These are phyloP conservation scores for Cygnus olor DNA, from an alignment of 2,797 vertebrate species.

Conservation along the genomic window DNA sequence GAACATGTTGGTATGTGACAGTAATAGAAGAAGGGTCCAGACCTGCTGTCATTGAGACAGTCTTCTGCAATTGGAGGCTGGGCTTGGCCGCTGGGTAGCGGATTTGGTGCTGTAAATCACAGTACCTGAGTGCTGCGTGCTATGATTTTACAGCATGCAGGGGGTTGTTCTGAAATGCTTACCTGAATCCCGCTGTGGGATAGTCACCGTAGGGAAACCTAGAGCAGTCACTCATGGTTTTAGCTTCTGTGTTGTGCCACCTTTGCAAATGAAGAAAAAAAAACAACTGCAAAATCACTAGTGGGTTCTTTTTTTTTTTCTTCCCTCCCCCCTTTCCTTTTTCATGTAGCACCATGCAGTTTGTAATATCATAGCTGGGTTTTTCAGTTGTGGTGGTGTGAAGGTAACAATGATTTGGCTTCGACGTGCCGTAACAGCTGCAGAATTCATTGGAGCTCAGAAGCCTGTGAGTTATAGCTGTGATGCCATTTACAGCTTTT, in stretches of 20 bases:
- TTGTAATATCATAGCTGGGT: constrained; percentile 38
- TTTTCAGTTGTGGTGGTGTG: constrained; percentile 63
- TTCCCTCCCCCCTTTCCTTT: accelerated
- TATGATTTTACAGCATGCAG: not conserved
- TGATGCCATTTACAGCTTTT: constrained; percentile 57
- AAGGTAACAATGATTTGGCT: constrained; percentile 72
- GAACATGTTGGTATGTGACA: constrained; percentile 49
- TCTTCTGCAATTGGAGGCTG: not conserved
- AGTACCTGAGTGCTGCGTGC: not conserved
- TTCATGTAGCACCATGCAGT: constrained; percentile 4
- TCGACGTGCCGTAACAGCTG: constrained; percentile 20
- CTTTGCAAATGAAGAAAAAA: not conserved
- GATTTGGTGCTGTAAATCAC: not conserved
- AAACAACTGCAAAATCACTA: not conserved
- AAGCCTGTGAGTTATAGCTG: constrained; percentile 46
- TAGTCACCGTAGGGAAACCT: not conserved
- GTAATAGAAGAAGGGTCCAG: constrained; percentile 52
- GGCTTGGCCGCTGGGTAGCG: accelerated
- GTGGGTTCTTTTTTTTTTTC: not conserved
- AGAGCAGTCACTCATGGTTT: not conserved
- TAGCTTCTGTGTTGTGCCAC: not conserved
- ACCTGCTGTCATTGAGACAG: constrained; percentile 48
- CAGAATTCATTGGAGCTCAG: constrained; percentile 65
- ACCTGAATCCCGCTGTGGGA: not conserved
- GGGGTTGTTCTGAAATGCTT: not conserved